Base-by-base conservation (phyloP, 2,113 vertebrate genomes). In the Ibidorhyncha struthersii region DNA sequence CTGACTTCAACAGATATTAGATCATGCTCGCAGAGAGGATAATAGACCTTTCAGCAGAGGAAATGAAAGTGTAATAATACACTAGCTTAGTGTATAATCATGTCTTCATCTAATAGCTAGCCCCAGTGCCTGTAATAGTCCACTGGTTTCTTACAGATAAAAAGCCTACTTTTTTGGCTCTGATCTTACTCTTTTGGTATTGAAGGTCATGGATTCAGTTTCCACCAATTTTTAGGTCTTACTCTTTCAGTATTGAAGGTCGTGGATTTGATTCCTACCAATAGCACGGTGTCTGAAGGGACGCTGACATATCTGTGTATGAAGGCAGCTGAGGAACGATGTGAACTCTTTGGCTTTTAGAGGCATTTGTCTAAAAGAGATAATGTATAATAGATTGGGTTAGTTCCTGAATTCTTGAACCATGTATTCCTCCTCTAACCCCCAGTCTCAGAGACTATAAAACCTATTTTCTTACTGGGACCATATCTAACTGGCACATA, bases 61-160 rank as follows among this genome's bases (percentile, higher is more conserved):
- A 97, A 96, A 97, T 96, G 89, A 69, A 96, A 92, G 83, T 82
- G 77, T 65, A 95, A 89, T 97, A 96, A 96, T 93, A 59, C 14
- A 12, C 53, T 87, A 74, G 49, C 69, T 97, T 94, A 94, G 89
- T 89, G 81, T 94, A 91, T 94, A 96, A 96, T 93, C 94, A 87
- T 66, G 66, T 86, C 83, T 89, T 87, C 93, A 89, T 90, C 91
- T 87, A 70, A 92, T 15, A 79, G 77, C 10, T 14, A 85, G 52
- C 16, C 34, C 4, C 47, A 29, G 43, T 41, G 30, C 45, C 81
- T 85, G 73, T 14, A 89, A 89, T 23, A 97, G 63, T 69, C 77
- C 49, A 41, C 40, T 58, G 56, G 56, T 62, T 91, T 94, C 73
- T 79, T 69, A 62, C 43, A 81, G 69, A 49, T 80, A 56, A 87